Percentiles rank a stretch among this genome's conserved stretches.
Evolutionary conservation across 2,888 invertebrate genomes (phyloP).

Genomic region (Merodon equestris): DNA sequence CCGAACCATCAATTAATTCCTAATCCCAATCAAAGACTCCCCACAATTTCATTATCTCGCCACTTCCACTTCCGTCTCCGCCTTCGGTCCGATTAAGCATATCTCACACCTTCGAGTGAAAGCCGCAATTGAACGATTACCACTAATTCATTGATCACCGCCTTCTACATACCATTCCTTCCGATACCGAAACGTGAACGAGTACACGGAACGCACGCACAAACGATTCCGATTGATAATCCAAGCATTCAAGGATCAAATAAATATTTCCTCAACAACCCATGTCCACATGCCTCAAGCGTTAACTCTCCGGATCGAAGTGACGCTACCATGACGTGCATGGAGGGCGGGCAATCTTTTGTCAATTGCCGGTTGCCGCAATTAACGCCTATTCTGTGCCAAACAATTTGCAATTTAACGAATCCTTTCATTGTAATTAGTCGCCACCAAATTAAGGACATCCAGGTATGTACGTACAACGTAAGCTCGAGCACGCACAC

Average conservation of each 20-base stretch:
- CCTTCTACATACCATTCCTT: conserved; percentile 17
- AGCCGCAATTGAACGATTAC: conserved; percentile 50
- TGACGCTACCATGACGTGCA: background rate
- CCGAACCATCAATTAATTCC: conserved; percentile 14
- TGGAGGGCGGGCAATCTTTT: conserved; percentile 24
- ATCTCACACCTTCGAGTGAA: conserved; percentile 24
- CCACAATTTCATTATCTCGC: conserved; percentile 22
- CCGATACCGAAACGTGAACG: too few relatives aligned
- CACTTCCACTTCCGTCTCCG: background rate
- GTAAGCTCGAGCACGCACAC: background rate
- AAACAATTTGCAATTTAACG: conserved; percentile 66
- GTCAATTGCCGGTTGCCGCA: conserved; percentile 47
- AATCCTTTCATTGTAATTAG: conserved; percentile 68
- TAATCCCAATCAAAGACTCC: conserved; percentile 21
- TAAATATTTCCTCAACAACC: conserved; percentile 41
- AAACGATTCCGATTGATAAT: conserved; percentile 39
- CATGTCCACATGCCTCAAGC: too few relatives aligned
- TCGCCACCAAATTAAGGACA: conserved; percentile 52
- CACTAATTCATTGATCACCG: conserved; percentile 45
- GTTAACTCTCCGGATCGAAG: too few relatives aligned
- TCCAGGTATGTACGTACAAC: conserved; percentile 26
- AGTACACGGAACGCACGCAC: conserved; percentile 15
- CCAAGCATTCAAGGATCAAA: conserved; percentile 52
- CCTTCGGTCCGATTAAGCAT: background rate
- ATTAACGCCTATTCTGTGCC: conserved; percentile 64